phyloP scores from a whole-genome alignment of 2,888 invertebrate genomes.

The Drosophila maculinotata region DNA sequence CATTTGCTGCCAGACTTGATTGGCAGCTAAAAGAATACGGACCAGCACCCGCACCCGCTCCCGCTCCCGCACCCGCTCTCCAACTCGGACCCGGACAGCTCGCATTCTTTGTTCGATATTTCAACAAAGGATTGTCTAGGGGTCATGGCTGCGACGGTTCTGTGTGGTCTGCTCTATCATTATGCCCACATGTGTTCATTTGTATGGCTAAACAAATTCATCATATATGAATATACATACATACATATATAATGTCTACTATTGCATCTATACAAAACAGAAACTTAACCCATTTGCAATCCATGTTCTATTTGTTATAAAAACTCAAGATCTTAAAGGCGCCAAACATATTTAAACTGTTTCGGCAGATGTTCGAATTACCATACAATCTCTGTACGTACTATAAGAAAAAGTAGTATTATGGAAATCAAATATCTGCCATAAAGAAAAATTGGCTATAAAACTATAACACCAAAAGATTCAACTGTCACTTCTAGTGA shows the following conservation, averaged over 20 bases:
- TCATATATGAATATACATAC: slow-evolving; percentile 11
- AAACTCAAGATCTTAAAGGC: no score
- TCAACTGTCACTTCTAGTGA: no score
- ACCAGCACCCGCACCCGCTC: not conserved
- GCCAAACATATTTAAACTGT: no score
- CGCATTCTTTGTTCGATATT: slow-evolving; percentile 25
- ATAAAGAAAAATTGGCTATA: no score
- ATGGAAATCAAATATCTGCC: no score
- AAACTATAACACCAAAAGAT: no score
- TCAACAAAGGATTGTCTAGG: slow-evolving; percentile 40
- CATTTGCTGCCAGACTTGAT: slow-evolving; percentile 53
- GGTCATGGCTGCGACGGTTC: slow-evolving; percentile 9
- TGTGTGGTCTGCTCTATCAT: slow-evolving; percentile 8
- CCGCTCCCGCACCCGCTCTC: not conserved
- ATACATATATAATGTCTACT: slow-evolving; percentile 8
- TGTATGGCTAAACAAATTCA: slow-evolving; percentile 18
- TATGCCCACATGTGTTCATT: slow-evolving; percentile 8
- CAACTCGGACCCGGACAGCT: not conserved
- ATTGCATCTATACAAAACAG: not conserved
- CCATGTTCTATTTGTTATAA: not conserved
- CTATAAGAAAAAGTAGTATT: no score
- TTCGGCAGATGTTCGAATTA: no score
- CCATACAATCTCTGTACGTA: no score
- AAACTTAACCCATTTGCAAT: not conserved
- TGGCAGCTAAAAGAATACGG: slow-evolving; percentile 46